Evolutionary conservation across 1,140 invertebrate genomes (phyloP).

Genomic region (Macrocentrus cingulum): DNA sequence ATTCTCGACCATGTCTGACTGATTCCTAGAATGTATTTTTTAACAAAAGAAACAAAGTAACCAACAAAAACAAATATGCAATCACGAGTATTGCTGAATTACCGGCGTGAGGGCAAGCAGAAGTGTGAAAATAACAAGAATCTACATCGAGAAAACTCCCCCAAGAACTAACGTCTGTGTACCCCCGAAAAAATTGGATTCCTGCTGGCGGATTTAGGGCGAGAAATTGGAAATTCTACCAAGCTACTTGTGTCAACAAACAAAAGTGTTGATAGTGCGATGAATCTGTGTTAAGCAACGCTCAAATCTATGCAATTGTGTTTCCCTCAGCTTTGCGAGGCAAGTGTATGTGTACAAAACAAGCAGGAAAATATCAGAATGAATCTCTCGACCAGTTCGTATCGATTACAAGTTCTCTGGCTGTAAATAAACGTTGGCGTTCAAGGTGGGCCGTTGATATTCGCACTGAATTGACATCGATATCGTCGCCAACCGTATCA

Average conservation of each 20-base stretch:
- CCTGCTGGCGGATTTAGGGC: background rate
- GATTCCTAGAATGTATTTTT: slow-evolving; percentile 49
- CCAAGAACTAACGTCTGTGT: background rate
- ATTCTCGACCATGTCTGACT: slow-evolving; percentile 41
- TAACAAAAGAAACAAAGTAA: slow-evolving; percentile 22
- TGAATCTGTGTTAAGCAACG: slow-evolving; percentile 9
- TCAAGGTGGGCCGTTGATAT: slow-evolving; percentile 32
- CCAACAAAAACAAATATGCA: slow-evolving; percentile 11
- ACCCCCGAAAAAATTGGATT: background rate
- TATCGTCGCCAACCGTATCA: slow-evolving; percentile 16
- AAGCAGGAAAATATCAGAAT: slow-evolving; percentile 6
- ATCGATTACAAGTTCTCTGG: slow-evolving; percentile 26
- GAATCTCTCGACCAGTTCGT: slow-evolving; percentile 22
- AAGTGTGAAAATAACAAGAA: background rate
- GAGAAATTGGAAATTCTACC: no score
- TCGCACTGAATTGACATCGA: slow-evolving; percentile 21
- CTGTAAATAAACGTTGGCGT: slow-evolving; percentile 19
- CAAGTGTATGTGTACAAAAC: slow-evolving; percentile 1
- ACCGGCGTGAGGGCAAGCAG: background rate
- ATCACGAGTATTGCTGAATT: background rate
- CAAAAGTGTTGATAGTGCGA: background rate
- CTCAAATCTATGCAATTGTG: no score
- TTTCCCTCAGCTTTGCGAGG: background rate
- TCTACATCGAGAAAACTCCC: background rate
- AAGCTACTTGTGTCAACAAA: slow-evolving; percentile 1